Percentiles rank a stretch among this genome's conserved stretches.
Evolutionary conservation across 2,888 invertebrate genomes (phyloP).

Genomic region (Acleris holmiana): DNA sequence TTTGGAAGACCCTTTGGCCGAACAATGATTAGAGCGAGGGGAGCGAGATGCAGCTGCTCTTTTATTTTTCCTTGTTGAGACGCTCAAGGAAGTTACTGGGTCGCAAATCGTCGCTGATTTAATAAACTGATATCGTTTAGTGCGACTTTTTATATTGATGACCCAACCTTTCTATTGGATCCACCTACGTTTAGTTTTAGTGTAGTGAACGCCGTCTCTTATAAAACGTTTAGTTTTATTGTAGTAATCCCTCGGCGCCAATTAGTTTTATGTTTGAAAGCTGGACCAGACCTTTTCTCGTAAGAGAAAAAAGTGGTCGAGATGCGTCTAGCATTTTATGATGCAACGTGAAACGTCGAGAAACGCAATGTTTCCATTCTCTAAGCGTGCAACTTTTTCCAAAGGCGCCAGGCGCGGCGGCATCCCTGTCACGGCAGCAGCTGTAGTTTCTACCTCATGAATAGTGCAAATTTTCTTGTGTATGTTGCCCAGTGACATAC

Average conservation of each 20-base stretch:
- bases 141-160: slow-evolving; percentile 1
- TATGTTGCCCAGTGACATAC: slow-evolving; percentile 42
- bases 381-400: slow-evolving; percentile 67
- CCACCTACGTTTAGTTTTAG: too few species aligned
- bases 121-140: slow-evolving; percentile 31
- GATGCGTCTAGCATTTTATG: slow-evolving; percentile 56
- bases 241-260: background rate
- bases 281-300: slow-evolving; percentile 55
- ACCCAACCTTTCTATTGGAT: background rate
- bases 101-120: slow-evolving; percentile 58
- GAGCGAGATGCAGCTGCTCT: slow-evolving; percentile 80
- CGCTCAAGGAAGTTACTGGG: slow-evolving; percentile 57
- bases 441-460: slow-evolving; percentile 69
- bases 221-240: background rate
- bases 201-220: too few species aligned
- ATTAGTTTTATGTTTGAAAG: slow-evolving; percentile 49
- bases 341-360: slow-evolving; percentile 63
- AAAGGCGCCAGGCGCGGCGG: slow-evolving; percentile 62
- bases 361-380: slow-evolving; percentile 61
- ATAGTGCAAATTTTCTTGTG: slow-evolving; percentile 57
- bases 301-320: slow-evolving; percentile 54
- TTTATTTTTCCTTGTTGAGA: slow-evolving; percentile 63
- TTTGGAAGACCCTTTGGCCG: slow-evolving; percentile 76
- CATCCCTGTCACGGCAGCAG: slow-evolving; percentile 47
- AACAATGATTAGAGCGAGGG: slow-evolving; percentile 78